Percentiles rank a stretch among this genome's conserved stretches.
Evolutionary conservation across 2,888 invertebrate species (phyloP).

Genomic region (Hipparchia sbordonii): DNA sequence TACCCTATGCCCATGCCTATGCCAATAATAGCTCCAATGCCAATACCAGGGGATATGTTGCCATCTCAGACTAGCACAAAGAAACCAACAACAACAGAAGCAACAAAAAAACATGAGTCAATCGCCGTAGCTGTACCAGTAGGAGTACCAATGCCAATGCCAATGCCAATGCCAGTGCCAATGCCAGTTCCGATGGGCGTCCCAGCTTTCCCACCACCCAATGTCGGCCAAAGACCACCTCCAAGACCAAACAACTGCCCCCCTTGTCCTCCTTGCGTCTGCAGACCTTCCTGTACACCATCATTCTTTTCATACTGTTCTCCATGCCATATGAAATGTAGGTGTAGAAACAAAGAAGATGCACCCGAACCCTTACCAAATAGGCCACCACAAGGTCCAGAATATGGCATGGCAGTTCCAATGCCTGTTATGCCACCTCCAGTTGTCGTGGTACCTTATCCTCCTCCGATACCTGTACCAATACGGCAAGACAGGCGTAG

Average conservation of each 20-base stretch:
- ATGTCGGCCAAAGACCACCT: constrained; percentile 41
- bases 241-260: constrained; percentile 54
- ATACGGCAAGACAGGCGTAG: constrained; percentile 22
- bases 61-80: constrained; percentile 6
- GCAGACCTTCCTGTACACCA: constrained; percentile 66
- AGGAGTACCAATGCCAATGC: constrained; percentile 54
- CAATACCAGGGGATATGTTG: neutral
- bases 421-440: constrained; percentile 37
- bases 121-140: constrained; percentile 49
- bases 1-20: constrained; percentile 39
- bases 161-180: constrained; percentile 50
- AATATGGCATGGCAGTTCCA: constrained; percentile 23
- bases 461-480: constrained; percentile 33
- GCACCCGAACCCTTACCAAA: constrained; percentile 29
- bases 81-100: constrained; percentile 34
- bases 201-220: constrained; percentile 18
- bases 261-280: constrained; percentile 68
- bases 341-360: constrained; percentile 33
- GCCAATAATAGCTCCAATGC: constrained; percentile 25
- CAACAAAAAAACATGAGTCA: constrained; percentile 32
- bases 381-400: constrained; percentile 17
- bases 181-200: constrained; percentile 40
- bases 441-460: constrained; percentile 42
- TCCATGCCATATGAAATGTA: constrained; percentile 63
- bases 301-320: constrained; percentile 70